Percentiles rank a stretch among this genome's conserved stretches.
Conservation (phyloP, 2,797 vertebrate species). For the Semaprochilodus insignis region DNA sequence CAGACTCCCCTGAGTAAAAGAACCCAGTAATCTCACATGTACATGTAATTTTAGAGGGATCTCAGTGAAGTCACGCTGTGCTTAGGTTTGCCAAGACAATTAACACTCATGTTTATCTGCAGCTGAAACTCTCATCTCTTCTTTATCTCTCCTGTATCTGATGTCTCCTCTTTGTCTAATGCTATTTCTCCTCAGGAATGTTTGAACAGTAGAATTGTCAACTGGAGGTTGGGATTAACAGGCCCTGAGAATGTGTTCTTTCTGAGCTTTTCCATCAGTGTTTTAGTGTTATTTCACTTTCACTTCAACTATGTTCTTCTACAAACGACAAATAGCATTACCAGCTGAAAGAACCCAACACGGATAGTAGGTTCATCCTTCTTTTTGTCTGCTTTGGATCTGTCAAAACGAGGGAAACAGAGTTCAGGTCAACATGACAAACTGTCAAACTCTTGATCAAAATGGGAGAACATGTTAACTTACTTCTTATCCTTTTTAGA, state of each 20-base stretch:
- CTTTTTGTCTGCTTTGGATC: constrained; percentile 41
- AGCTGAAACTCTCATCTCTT: too few species aligned
- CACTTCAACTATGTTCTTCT: background rate
- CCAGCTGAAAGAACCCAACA: constrained; percentile 83
- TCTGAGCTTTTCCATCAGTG: background rate
- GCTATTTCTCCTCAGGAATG: too few species aligned
- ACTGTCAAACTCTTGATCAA: background rate
- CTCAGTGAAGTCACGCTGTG: too few species aligned
- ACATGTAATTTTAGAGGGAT: too few species aligned
- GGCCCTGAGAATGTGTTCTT: background rate
- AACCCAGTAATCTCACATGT: too few species aligned
- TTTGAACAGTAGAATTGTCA: too few species aligned
- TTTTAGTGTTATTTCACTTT: background rate
- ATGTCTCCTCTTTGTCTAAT: too few species aligned
- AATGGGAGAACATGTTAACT: constrained; percentile 52
- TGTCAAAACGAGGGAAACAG: constrained; percentile 34
- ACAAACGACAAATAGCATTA: constrained; percentile 54
- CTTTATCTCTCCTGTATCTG: too few species aligned
- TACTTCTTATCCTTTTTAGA: constrained; percentile 70
- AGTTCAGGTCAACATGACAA: background rate
- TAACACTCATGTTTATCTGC: too few species aligned
- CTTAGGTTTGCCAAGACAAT: too few species aligned
- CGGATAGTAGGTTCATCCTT: constrained; percentile 70
- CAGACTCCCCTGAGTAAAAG: too few species aligned
- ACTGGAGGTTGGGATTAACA: too few species aligned